phyloP scores from a whole-genome alignment of 2,797 vertebrate genomes.

The Amphiprion clarkii region DNA sequence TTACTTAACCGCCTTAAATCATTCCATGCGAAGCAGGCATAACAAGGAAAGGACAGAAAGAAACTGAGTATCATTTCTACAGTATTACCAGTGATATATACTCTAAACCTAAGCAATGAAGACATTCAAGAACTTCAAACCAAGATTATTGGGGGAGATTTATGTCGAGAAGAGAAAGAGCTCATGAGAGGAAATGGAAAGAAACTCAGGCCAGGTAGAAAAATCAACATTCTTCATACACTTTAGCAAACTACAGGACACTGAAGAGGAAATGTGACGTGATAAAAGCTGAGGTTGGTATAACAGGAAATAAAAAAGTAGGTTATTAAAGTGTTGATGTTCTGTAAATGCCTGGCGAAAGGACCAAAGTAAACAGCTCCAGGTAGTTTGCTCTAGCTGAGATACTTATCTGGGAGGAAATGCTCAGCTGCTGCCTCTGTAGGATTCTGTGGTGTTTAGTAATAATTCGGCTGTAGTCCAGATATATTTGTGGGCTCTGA shows the following conservation, averaged over 20 bases:
- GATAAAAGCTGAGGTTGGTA: constrained; percentile 38
- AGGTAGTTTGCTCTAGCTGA: constrained; percentile 31
- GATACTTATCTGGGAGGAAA: constrained; percentile 63
- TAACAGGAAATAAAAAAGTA: constrained; percentile 24
- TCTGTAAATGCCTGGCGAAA: constrained; percentile 20
- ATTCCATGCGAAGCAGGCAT: constrained; percentile 20
- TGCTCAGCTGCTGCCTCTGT: constrained; percentile 38
- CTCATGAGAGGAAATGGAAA: constrained; percentile 26
- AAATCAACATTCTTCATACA: constrained; percentile 6
- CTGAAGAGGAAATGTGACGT: constrained; percentile 12
- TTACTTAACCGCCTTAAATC: constrained; percentile 40
- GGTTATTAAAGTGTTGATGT: constrained; percentile 3
- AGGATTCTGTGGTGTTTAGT: constrained; percentile 51
- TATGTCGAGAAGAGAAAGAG: constrained; percentile 25
- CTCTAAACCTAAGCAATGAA: constrained; percentile 32
- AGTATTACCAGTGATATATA: constrained; percentile 22
- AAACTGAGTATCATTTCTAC: constrained; percentile 7
- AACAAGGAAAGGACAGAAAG: constrained; percentile 25
- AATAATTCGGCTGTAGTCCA: constrained; percentile 50
- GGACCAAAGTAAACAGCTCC: constrained; percentile 30
- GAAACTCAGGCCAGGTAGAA: constrained; percentile 36
- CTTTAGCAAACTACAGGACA: constrained; percentile 16
- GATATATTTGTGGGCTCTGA: constrained; percentile 48
- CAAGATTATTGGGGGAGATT: constrained; percentile 25
- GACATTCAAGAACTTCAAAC: constrained; percentile 45